Conservation (phyloP, 92 coral and sea anemone species). For the Phymanthus crucifer region DNA sequence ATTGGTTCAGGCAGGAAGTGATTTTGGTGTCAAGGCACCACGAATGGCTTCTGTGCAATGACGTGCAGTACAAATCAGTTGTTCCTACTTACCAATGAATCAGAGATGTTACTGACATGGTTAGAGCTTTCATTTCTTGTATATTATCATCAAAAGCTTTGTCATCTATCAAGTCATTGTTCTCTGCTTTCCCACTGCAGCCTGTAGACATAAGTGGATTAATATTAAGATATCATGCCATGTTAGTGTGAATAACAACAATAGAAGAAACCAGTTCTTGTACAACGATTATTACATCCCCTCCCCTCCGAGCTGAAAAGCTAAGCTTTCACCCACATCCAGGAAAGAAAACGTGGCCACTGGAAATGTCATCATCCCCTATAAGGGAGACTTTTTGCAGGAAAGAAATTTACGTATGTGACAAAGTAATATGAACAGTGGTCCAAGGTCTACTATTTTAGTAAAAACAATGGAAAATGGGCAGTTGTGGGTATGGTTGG, state of each 20-base stretch:
- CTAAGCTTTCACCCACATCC: no score
- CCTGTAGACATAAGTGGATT: slow-evolving; percentile 34
- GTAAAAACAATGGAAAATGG: no score
- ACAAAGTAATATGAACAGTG: no score
- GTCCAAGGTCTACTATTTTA: no score
- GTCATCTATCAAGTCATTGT: slow-evolving; percentile 48
- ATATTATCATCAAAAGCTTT: slow-evolving; percentile 56
- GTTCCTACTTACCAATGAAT: slow-evolving; percentile 64
- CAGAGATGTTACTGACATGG: slow-evolving; percentile 60
- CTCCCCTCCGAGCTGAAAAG: no score
- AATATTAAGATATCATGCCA: neutral
- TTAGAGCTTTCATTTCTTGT: slow-evolving; percentile 58
- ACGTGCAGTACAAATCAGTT: neutral
- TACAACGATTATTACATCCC: no score
- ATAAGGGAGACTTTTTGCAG: no score
- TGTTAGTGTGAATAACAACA: neutral
- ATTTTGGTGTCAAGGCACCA: neutral
- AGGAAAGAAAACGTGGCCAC: no score
- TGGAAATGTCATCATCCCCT: no score
- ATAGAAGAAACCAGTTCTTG: neutral
- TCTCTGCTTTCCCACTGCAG: slow-evolving; percentile 68
- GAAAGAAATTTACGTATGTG: no score
- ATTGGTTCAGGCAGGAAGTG: neutral
- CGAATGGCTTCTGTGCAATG: neutral
- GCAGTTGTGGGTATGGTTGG: no score